These are phyloP conservation scores for Oenanthe melanoleuca DNA, from an alignment of 2,113 vertebrate genomes.

Conservation along the genomic window DNA sequence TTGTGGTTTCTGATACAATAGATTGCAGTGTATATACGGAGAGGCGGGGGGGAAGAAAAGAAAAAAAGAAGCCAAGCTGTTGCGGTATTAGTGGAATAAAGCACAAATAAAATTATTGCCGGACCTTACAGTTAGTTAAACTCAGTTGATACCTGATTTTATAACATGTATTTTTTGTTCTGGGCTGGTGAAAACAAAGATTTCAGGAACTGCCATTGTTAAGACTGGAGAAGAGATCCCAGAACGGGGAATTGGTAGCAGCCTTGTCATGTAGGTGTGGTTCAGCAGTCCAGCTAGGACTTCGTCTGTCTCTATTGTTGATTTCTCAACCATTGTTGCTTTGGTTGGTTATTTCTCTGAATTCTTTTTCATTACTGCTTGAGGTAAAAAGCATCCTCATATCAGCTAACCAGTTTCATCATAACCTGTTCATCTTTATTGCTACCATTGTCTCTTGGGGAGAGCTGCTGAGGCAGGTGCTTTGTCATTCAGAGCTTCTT, in stretches of 20 bases:
- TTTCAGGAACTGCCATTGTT: slow-evolving; percentile 41
- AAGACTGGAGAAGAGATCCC: not conserved
- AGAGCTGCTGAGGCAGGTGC: not conserved
- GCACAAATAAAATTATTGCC: not conserved
- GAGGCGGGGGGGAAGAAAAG: accelerated
- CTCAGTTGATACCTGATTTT: not conserved
- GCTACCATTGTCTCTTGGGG: slow-evolving; percentile 39
- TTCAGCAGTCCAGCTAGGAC: slow-evolving; percentile 46
- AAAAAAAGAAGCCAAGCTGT: accelerated
- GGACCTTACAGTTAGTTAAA: not conserved
- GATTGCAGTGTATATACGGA: not conserved
- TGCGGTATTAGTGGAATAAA: not conserved
- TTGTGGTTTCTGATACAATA: not conserved
- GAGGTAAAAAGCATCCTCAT: not conserved
- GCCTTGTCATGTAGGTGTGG: slow-evolving; percentile 63
- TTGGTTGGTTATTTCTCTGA: not conserved
- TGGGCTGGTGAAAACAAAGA: not conserved
- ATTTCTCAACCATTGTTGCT: not conserved
- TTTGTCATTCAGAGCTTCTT: slow-evolving; percentile 49
- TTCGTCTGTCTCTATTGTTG: slow-evolving; percentile 63
- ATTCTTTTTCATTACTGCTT: not conserved
- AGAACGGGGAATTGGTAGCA: not conserved
- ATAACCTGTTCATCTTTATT: not conserved
- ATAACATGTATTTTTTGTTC: not conserved
- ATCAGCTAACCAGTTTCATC: not conserved